Percentiles rank a stretch among this genome's conserved stretches.
These are phyloP conservation scores for Andricus grossulariae DNA, from an alignment of 1,140 invertebrate genomes.

Conservation along the genomic window DNA sequence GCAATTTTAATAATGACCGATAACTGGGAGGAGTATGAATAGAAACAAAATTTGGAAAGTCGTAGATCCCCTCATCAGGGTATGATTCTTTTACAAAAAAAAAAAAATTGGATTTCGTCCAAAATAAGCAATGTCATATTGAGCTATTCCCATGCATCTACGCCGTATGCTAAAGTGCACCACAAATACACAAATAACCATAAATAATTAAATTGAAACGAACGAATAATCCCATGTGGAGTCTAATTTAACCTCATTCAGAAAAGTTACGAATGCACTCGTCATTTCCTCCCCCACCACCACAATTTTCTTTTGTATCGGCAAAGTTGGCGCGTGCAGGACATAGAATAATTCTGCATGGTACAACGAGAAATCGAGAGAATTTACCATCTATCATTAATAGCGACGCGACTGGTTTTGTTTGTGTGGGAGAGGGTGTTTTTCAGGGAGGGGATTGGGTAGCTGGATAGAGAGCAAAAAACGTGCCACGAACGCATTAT, in stretches of 20 bases:
- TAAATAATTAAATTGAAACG: constrained; percentile 14
- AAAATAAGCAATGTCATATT: too few species aligned
- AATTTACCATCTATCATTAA: constrained; percentile 30
- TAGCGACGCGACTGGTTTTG: neutral
- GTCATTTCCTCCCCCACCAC: constrained; percentile 18
- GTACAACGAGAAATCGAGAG: constrained; percentile 28
- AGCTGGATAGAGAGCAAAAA: constrained; percentile 25
- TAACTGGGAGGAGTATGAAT: too few species aligned
- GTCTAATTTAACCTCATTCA: constrained; percentile 30
- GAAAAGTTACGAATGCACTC: constrained; percentile 23
- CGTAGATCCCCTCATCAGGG: too few species aligned
- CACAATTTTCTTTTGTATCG: neutral
- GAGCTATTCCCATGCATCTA: too few species aligned
- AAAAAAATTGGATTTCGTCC: too few species aligned
- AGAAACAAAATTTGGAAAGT: too few species aligned
- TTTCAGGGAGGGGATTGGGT: neutral
- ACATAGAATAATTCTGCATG: constrained; percentile 20
- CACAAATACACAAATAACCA: too few species aligned
- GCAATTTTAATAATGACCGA: too few species aligned
- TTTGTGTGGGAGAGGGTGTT: neutral
- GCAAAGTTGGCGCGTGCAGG: constrained; percentile 24
- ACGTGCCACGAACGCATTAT: constrained; percentile 38
- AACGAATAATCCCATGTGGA: neutral
- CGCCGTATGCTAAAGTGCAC: too few species aligned
- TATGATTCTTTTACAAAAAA: too few species aligned